These are phyloP conservation scores for Lydus trimaculatus DNA, from an alignment of 2,888 invertebrate species.

Conservation along the genomic window DNA sequence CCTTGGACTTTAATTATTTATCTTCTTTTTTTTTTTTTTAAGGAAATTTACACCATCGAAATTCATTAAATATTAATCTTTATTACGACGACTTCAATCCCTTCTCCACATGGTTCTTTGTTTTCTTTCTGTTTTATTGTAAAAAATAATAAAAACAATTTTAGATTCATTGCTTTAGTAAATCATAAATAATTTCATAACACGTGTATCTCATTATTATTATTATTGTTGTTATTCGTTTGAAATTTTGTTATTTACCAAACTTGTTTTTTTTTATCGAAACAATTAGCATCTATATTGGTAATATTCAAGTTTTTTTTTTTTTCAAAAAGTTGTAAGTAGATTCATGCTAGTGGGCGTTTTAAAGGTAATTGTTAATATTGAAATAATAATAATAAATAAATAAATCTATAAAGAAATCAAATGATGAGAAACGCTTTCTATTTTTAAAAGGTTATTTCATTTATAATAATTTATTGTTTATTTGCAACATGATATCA, in stretches of 20 bases:
- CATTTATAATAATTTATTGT: conserved; percentile 34
- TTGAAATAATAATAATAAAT: conserved; percentile 17
- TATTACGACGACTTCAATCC: not conserved
- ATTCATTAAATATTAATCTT: conserved; percentile 3
- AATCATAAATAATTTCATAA: conserved; percentile 18
- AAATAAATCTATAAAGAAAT: conserved; percentile 20
- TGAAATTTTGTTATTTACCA: not conserved
- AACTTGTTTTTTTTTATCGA: conserved; percentile 24
- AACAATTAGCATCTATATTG: conserved; percentile 25
- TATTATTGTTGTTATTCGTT: not conserved
- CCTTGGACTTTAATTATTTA: conserved; percentile 26
- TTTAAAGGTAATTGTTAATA: conserved; percentile 40
- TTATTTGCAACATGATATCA: conserved; percentile 26
- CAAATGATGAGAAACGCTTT: conserved; percentile 42
- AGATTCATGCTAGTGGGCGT: conserved; percentile 23
- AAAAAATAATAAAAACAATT: not conserved
- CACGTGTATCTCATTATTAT: conserved; percentile 21
- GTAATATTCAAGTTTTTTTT: conserved; percentile 8
- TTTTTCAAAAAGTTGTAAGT: conserved; percentile 21
- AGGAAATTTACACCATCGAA: conserved; percentile 14
- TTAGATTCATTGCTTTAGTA: conserved; percentile 13
- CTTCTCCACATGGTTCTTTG: not conserved
- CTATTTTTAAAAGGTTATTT: conserved; percentile 53
- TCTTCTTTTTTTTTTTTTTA: conserved; percentile 8
- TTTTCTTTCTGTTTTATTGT: not conserved